A percentile compares a stretch with the other conserved stretches of the same genome.
phyloP scores from a whole-genome alignment of 1,140 invertebrate genomes.

The Polyergus mexicanus region DNA sequence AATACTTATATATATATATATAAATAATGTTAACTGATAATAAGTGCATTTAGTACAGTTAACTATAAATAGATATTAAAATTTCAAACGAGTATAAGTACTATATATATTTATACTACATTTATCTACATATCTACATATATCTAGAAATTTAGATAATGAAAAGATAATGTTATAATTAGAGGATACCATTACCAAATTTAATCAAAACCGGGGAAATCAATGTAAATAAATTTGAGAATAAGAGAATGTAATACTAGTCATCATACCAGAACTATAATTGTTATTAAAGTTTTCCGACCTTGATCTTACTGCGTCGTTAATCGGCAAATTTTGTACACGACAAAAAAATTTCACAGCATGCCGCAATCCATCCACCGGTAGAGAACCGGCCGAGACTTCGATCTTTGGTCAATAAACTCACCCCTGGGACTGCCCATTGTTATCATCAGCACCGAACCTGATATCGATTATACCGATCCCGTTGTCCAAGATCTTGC shows the following conservation, averaged over 20 bases:
- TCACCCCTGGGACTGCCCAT: constrained; percentile 42
- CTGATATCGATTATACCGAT: constrained; percentile 92
- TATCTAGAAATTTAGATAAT: background rate
- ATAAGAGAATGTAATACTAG: background rate
- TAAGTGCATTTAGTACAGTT: too few species aligned
- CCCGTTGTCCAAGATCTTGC: constrained; percentile 90
- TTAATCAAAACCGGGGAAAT: background rate
- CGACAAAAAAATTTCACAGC: constrained; percentile 12
- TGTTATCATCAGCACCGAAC: constrained; percentile 75
- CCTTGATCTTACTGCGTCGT: background rate
- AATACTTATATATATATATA: too few species aligned
- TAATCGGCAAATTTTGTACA: background rate
- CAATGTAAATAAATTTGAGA: background rate
- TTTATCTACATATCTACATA: too few species aligned
- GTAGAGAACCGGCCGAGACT: constrained; percentile 43
- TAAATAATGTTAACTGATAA: too few species aligned
- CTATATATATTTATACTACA: too few species aligned
- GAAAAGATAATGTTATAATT: background rate
- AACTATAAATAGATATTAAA: too few species aligned
- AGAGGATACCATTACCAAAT: constrained; percentile 7
- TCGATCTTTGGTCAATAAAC: constrained; percentile 70
- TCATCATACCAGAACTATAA: background rate
- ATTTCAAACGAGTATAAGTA: too few species aligned
- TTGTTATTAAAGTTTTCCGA: constrained; percentile 10
- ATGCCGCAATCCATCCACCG: constrained; percentile 31